phyloP scores from a whole-genome alignment of 1,140 invertebrate species.

The Panagrolaimus sp. region DNA sequence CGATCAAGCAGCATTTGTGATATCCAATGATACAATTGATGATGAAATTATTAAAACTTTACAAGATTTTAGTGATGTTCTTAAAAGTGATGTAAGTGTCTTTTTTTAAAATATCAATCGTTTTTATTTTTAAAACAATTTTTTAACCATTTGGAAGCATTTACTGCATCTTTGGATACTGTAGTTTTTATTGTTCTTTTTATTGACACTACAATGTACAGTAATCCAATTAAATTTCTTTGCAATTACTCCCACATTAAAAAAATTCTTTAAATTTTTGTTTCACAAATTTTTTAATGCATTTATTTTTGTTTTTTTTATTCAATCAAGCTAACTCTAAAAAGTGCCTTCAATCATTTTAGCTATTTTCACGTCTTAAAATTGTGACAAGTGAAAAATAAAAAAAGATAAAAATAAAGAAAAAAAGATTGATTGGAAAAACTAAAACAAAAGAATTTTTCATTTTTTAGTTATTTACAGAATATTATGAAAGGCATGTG shows the following conservation, averaged over 20 bases:
- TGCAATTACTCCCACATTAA: not conserved
- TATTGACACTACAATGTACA: too few relatives aligned
- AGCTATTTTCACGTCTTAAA: not conserved
- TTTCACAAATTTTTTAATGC: not conserved
- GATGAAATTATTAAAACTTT: conserved; percentile 8
- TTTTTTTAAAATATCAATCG: too few relatives aligned
- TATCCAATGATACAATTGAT: not conserved
- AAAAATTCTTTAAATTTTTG: not conserved
- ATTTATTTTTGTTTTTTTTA: not conserved
- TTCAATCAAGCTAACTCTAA: not conserved
- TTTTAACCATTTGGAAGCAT: too few relatives aligned
- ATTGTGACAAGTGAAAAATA: not conserved
- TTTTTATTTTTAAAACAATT: too few relatives aligned
- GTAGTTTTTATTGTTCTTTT: too few relatives aligned
- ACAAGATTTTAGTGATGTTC: not conserved
- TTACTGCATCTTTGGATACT: too few relatives aligned
- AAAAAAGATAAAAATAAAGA: too few relatives aligned
- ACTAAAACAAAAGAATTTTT: too few relatives aligned
- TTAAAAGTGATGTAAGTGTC: conserved; percentile 1
- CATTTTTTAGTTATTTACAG: conserved; percentile 11
- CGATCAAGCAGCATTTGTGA: not conserved
- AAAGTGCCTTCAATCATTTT: not conserved
- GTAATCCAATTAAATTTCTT: not conserved
- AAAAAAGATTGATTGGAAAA: too few relatives aligned
- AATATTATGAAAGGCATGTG: conserved; percentile 4